These are phyloP conservation scores for Coregonus ussuriensis DNA, from an alignment of 2,797 vertebrate species.

Conservation along the genomic window DNA sequence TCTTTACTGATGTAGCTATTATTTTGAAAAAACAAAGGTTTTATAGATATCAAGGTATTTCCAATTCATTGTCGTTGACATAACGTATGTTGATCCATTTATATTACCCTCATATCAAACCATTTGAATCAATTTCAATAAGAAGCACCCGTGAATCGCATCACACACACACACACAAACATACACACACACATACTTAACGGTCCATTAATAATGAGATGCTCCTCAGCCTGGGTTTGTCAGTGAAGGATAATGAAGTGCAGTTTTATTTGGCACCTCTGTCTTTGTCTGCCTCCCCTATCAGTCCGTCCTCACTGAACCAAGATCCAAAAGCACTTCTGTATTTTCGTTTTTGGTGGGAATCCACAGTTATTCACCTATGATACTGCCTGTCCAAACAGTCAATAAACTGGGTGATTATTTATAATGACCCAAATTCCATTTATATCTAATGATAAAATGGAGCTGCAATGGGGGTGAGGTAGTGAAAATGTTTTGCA, in stretches of 20 bases:
- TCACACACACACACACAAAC: conserved; percentile 2
- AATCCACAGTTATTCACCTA: conserved; percentile 35
- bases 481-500: not conserved
- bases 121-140: not conserved
- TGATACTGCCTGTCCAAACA: conserved; percentile 51
- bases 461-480: conserved; percentile 4
- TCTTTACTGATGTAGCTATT: conserved; percentile 17
- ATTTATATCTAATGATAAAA: conserved; percentile 37
- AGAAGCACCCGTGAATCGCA: conserved; percentile 34
- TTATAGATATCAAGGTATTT: not conserved
- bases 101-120: not conserved
- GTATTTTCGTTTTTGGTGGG: conserved; percentile 44
- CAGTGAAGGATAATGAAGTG: conserved; percentile 41
- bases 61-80: not conserved
- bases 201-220: conserved; percentile 37
- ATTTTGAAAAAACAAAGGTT: not conserved
- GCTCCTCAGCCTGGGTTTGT: conserved; percentile 43
- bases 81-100: not conserved
- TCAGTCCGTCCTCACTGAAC: conserved; percentile 26
- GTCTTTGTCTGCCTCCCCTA: conserved; percentile 43
- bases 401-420: conserved; percentile 54
- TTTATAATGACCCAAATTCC: conserved; percentile 44
- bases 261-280: conserved; percentile 58
- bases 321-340: conserved; percentile 25
- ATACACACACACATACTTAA: not conserved